Conservation (phyloP, 2,888 invertebrate genomes). For the Machimus rusticus region DNA sequence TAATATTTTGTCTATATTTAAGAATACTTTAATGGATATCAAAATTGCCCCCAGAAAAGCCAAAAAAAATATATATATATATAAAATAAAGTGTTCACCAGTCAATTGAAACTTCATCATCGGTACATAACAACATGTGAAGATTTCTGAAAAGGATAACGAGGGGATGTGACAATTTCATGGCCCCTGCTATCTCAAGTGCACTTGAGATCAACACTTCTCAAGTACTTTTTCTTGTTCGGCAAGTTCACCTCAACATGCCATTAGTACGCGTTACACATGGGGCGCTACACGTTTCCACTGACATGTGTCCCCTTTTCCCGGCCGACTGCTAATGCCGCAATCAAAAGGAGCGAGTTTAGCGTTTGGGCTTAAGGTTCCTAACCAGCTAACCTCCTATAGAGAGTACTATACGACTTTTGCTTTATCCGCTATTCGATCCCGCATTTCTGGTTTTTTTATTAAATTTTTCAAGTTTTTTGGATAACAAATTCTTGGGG, state of each 20-base stretch:
- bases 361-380: not conserved
- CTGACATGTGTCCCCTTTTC: not conserved
- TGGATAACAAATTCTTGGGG: too few relatives aligned
- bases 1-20: not conserved
- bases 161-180: constrained; percentile 40
- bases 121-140: not conserved
- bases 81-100: not conserved
- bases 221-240: constrained; percentile 41
- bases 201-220: constrained; percentile 39
- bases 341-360: not conserved
- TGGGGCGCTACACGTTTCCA: not conserved
- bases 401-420: not conserved
- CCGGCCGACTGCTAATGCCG: not conserved
- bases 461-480: not conserved
- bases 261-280: constrained; percentile 23
- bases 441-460: not conserved
- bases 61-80: not conserved
- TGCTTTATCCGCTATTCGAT: not conserved
- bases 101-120: not conserved
- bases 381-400: not conserved
- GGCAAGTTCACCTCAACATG: constrained; percentile 35
- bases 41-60: not conserved
- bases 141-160: constrained; percentile 20
- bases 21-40: not conserved
- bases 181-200: constrained; percentile 31